Conservation (phyloP, 2,888 invertebrate species). For the Abrostola triplasia region DNA sequence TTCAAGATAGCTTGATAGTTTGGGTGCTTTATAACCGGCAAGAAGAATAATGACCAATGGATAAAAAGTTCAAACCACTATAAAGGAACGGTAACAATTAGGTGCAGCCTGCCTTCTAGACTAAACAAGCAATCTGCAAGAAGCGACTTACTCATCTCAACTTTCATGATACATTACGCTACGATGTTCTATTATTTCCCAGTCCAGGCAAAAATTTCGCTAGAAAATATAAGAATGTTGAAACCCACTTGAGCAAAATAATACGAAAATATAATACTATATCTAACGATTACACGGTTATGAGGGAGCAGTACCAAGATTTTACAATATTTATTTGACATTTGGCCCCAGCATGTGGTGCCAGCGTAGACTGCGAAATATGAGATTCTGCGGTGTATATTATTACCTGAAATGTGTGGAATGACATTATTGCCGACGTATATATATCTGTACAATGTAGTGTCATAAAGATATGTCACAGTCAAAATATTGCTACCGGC, state of each 20-base stretch:
- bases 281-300: constrained; percentile 48
- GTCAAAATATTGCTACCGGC: constrained; percentile 59
- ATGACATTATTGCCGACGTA: constrained; percentile 66
- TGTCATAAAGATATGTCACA: constrained; percentile 63
- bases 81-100: neutral
- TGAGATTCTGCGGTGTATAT: constrained; percentile 73
- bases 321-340: constrained; percentile 72
- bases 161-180: neutral
- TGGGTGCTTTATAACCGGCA: no score
- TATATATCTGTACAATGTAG: constrained; percentile 32
- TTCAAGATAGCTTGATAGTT: neutral
- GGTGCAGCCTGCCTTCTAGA: neutral
- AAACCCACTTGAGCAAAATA: constrained; percentile 30
- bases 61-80: neutral
- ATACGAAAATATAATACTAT: constrained; percentile 28
- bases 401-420: constrained; percentile 63
- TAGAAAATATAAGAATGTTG: constrained; percentile 4
- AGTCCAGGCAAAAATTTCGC: neutral
- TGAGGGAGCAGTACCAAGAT: constrained; percentile 45
- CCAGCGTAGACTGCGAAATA: constrained; percentile 69
- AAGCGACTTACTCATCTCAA: constrained; percentile 2
- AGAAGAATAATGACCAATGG: no score
- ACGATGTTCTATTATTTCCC: constrained; percentile 1
- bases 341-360: constrained; percentile 64
- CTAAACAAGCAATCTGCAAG: neutral